Percentiles rank a stretch among this genome's conserved stretches.
These are phyloP conservation scores for Mellilla xanthometata DNA, from an alignment of 2,888 invertebrate genomes.

Conservation along the genomic window DNA sequence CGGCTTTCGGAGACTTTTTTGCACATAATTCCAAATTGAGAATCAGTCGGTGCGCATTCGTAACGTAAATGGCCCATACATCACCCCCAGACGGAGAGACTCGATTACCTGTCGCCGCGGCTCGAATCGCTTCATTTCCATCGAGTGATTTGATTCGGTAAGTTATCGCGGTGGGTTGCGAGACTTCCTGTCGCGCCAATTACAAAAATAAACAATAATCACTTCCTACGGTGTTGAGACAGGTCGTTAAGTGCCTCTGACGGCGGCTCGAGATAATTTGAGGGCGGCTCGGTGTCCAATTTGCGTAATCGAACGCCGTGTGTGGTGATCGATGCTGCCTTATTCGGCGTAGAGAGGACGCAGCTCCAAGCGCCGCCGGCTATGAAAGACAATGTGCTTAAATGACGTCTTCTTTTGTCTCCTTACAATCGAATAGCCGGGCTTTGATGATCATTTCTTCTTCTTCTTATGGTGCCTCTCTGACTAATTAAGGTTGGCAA, in stretches of 20 bases:
- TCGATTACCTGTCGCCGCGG: conserved; percentile 46
- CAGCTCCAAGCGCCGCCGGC: conserved; percentile 36
- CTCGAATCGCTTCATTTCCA: conserved; percentile 67
- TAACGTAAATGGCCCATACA: conserved; percentile 44
- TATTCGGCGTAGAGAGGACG: conserved; percentile 50
- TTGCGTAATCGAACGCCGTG: conserved; percentile 68
- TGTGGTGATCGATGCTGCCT: conserved; percentile 55
- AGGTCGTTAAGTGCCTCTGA: conserved; percentile 55
- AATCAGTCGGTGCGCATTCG: conserved; percentile 29
- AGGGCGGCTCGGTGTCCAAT: conserved; percentile 57
- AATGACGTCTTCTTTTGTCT: too few relatives aligned
- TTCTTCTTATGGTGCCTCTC: too few relatives aligned
- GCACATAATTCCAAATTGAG: conserved; percentile 39
- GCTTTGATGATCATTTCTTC: too few relatives aligned
- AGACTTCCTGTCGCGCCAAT: conserved; percentile 71
- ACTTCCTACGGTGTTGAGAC: conserved; percentile 68
- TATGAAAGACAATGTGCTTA: too few relatives aligned
- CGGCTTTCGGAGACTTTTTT: conserved; percentile 26
- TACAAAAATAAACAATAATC: conserved; percentile 79
- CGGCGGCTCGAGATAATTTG: conserved; percentile 61
- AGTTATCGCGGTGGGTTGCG: conserved; percentile 31
- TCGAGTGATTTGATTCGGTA: conserved; percentile 48
- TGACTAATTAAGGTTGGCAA: too few relatives aligned
- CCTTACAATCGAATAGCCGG: too few relatives aligned
- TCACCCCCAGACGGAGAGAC: conserved; percentile 39